Conservation (phyloP, 2,797 vertebrate species). For the Babyrousa celebensis region DNA sequence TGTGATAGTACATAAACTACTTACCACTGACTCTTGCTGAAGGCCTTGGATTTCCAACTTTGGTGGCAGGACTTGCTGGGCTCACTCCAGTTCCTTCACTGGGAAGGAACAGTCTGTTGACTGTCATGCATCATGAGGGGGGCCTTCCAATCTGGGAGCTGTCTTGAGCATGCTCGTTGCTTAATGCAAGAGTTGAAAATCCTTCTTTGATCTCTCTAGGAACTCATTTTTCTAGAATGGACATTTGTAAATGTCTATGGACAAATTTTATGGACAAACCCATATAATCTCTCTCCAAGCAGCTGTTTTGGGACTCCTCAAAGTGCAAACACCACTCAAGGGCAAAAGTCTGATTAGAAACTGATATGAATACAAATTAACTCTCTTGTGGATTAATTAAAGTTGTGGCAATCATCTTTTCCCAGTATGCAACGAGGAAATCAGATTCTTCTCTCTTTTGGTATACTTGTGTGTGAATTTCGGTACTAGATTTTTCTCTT, state of each 20-base stretch:
- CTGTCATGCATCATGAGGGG: not conserved
- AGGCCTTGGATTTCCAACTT: not conserved
- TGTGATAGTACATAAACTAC: slow-evolving; percentile 7
- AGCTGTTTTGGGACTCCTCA: not conserved
- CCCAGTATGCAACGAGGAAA: slow-evolving; percentile 8
- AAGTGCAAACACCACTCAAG: slow-evolving; percentile 13
- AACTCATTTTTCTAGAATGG: not conserved
- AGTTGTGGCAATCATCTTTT: slow-evolving; percentile 3
- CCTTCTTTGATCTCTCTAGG: not conserved
- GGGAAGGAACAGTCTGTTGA: not conserved
- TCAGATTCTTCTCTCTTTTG: slow-evolving; percentile 10
- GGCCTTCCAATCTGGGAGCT: not conserved
- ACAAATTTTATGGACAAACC: not conserved
- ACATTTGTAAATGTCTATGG: not conserved
- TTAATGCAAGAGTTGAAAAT: not conserved
- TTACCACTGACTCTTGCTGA: slow-evolving; percentile 1
- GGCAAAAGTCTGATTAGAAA: slow-evolving; percentile 24
- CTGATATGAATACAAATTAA: slow-evolving; percentile 50
- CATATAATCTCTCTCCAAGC: slow-evolving; percentile 50
- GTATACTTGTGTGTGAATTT: slow-evolving; percentile 47
- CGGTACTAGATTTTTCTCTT: slow-evolving; percentile 3
- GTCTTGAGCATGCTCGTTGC: not conserved
- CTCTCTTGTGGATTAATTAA: slow-evolving; percentile 73
- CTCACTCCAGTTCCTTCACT: not conserved
- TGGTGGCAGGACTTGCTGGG: not conserved